phyloP scores from a whole-genome alignment of 2,113 vertebrate species.

The Choloepus hoffmanni region DNA sequence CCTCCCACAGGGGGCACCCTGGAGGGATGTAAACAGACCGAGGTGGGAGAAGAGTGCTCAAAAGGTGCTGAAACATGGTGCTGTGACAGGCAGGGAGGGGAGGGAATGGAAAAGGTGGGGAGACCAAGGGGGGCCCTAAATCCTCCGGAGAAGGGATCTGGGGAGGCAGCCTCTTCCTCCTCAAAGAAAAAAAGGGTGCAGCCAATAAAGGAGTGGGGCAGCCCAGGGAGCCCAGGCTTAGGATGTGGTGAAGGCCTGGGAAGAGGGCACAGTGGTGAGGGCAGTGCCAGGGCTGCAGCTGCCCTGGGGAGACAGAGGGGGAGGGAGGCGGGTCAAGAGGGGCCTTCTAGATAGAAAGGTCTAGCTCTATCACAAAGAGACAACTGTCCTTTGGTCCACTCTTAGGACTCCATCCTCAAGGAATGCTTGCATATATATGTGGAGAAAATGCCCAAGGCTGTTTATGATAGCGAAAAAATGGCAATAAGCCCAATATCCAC shows the following conservation, averaged over 20 bases:
- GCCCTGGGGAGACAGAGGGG: neutral
- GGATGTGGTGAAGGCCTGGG: neutral
- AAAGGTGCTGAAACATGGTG: neutral
- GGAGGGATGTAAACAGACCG: neutral
- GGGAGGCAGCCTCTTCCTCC: neutral
- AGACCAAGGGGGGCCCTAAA: neutral
- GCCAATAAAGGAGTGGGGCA: neutral
- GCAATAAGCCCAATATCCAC: neutral
- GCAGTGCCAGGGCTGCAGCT: too few species aligned
- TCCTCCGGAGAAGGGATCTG: neutral
- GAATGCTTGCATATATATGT: neutral
- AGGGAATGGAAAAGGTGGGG: neutral
- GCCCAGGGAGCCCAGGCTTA: neutral
- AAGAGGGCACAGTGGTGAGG: neutral
- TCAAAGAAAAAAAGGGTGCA: neutral
- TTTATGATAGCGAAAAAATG: neutral
- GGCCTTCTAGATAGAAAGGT: neutral
- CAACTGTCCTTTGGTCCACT: neutral
- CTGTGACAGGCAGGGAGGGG: neutral
- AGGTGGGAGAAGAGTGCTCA: neutral
- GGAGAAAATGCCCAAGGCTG: neutral
- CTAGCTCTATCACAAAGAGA: neutral
- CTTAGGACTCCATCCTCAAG: neutral
- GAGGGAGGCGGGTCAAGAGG: neutral
- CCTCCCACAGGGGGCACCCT: neutral